These are phyloP conservation scores for Gulo gulo DNA, from an alignment of 2,113 vertebrate genomes.

Conservation along the genomic window DNA sequence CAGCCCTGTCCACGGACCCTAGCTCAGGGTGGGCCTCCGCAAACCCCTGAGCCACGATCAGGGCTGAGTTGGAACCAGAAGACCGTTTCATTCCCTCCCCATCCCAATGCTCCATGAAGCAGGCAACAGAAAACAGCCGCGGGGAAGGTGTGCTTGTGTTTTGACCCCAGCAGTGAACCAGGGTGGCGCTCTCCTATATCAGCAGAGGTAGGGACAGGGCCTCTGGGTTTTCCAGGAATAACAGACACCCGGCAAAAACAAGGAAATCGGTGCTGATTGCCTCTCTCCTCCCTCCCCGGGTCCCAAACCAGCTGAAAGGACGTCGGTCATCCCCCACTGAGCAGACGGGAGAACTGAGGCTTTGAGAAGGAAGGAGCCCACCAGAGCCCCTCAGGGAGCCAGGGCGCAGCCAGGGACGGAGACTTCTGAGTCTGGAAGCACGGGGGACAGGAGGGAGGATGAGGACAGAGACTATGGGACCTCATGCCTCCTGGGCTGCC, in stretches of 20 bases:
- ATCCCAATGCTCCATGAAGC: accelerated
- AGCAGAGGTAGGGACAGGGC: not conserved
- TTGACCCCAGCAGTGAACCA: not conserved
- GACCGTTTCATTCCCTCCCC: no score
- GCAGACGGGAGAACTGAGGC: not conserved
- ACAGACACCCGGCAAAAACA: not conserved
- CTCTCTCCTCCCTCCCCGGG: not conserved
- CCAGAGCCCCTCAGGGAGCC: not conserved
- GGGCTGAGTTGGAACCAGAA: not conserved
- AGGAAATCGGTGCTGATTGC: no score
- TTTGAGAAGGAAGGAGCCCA: not conserved
- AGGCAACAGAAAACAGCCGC: no score
- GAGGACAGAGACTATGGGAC: not conserved
- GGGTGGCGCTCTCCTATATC: not conserved
- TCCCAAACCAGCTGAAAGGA: not conserved
- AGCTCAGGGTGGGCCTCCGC: accelerated
- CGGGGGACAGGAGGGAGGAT: accelerated
- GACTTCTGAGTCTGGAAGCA: not conserved
- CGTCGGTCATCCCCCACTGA: not conserved
- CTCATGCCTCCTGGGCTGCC: not conserved
- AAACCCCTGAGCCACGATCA: accelerated
- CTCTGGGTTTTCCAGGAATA: not conserved
- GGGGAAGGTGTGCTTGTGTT: not conserved
- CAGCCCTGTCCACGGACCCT: not conserved
- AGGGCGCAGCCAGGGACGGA: not conserved